Conservation (phyloP, 1,140 invertebrate species). For the Telenomus remus region DNA sequence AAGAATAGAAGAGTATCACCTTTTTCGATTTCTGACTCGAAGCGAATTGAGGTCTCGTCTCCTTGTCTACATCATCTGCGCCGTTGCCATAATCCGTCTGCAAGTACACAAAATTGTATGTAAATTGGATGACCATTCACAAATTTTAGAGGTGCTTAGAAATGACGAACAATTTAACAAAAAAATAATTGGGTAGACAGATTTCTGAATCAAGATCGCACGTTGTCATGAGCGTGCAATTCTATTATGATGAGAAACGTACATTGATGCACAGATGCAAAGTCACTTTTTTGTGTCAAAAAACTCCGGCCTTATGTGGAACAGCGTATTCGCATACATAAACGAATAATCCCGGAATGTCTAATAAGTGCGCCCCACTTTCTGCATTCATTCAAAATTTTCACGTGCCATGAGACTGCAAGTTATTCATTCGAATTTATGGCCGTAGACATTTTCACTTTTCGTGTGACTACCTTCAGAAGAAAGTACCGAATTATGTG, state of each 20-base stretch:
- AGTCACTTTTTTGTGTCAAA: slow-evolving; percentile 20
- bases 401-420: slow-evolving; percentile 38
- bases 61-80: slow-evolving; percentile 64
- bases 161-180: too few relatives aligned
- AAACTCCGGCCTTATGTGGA: slow-evolving; percentile 27
- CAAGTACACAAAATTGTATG: slow-evolving; percentile 30
- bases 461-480: slow-evolving; percentile 1
- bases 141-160: too few relatives aligned
- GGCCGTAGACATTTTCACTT: slow-evolving; percentile 30
- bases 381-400: slow-evolving; percentile 60
- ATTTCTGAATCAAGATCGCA: too few relatives aligned
- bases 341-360: slow-evolving; percentile 62
- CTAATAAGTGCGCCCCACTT: slow-evolving; percentile 64
- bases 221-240: neutral
- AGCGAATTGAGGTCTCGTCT: slow-evolving; percentile 58
- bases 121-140: slow-evolving; percentile 1
- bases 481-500: too few relatives aligned
- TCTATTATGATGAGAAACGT: neutral
- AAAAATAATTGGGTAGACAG: too few relatives aligned
- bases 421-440: slow-evolving; percentile 42
- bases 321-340: slow-evolving; percentile 40
- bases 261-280: neutral
- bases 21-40: slow-evolving; percentile 61
- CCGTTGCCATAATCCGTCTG: slow-evolving; percentile 60
- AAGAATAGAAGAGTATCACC: slow-evolving; percentile 56